Conservation (phyloP, 2,888 invertebrate genomes). For the Scaptomyza polygonia region DNA sequence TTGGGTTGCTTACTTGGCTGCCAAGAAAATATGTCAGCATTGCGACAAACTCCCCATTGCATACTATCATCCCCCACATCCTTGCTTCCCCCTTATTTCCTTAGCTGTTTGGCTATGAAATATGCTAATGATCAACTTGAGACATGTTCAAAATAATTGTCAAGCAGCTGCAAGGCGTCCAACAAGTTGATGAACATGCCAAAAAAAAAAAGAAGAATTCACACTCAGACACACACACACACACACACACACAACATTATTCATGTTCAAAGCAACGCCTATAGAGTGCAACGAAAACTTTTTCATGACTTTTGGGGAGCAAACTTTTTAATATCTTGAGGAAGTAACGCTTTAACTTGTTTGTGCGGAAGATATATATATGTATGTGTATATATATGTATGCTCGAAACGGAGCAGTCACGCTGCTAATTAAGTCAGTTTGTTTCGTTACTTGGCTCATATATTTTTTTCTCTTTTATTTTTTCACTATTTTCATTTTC, state of each 20-base stretch:
- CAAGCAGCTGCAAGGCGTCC: constrained; percentile 56
- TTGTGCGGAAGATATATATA: not conserved
- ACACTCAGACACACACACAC: not conserved
- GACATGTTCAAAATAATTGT: constrained; percentile 79
- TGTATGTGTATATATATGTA: not conserved
- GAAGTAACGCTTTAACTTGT: constrained; percentile 25
- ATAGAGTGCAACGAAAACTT: constrained; percentile 55
- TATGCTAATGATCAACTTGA: constrained; percentile 81
- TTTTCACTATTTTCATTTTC: constrained; percentile 9
- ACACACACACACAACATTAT: not conserved
- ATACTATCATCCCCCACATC: too few relatives aligned
- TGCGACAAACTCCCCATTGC: constrained; percentile 4
- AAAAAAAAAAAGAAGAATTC: not conserved
- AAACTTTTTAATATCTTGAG: constrained; percentile 5
- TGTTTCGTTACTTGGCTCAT: constrained; percentile 41
- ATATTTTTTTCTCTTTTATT: constrained; percentile 23
- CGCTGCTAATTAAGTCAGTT: constrained; percentile 63
- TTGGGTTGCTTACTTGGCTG: constrained; percentile 24
- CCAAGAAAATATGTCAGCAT: constrained; percentile 43
- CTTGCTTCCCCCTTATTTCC: not conserved
- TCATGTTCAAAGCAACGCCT: constrained; percentile 31
- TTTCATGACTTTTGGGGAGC: constrained; percentile 43
- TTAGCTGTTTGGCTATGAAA: constrained; percentile 61
- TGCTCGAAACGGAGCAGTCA: constrained; percentile 16
- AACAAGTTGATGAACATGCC: constrained; percentile 44